Percentiles rank a stretch among this genome's conserved stretches.
Evolutionary conservation across 2,888 invertebrate species (phyloP).

Genomic region (Acronicta alni): DNA sequence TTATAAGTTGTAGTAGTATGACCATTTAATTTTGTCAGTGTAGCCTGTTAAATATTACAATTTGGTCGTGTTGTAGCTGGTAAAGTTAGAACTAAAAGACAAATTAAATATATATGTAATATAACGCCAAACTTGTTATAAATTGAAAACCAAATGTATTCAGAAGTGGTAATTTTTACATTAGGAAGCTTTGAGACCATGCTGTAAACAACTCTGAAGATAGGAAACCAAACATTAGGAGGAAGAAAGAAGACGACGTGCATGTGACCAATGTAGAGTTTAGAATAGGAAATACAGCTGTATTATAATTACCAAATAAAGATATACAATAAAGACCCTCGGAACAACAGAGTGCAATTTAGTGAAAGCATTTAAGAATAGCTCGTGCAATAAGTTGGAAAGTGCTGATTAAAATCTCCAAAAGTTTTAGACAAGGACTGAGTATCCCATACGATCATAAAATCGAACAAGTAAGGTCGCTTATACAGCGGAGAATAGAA

Average conservation of each 20-base stretch:
- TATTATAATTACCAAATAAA: slow-evolving; percentile 48
- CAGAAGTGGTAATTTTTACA: slow-evolving; percentile 53
- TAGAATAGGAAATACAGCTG: slow-evolving; percentile 45
- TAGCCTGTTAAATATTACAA: slow-evolving; percentile 71
- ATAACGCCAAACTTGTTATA: slow-evolving; percentile 55
- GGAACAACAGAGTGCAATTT: slow-evolving; percentile 61
- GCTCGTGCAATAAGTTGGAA: slow-evolving; percentile 70
- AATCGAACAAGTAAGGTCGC: slow-evolving; percentile 42
- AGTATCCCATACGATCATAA: slow-evolving; percentile 74
- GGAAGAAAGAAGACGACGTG: slow-evolving; percentile 64
- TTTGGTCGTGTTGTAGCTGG: slow-evolving; percentile 85
- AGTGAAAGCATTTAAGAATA: slow-evolving; percentile 65
- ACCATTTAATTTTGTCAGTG: slow-evolving; percentile 57
- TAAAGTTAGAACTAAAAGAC: slow-evolving; percentile 60
- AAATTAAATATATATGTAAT: slow-evolving; percentile 42
- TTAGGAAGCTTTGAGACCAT: slow-evolving; percentile 65
- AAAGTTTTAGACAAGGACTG: slow-evolving; percentile 64
- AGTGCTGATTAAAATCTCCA: slow-evolving; percentile 66
- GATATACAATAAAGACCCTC: slow-evolving; percentile 50
- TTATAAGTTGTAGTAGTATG: slow-evolving; percentile 38
- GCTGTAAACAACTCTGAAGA: slow-evolving; percentile 57
- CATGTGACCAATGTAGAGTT: slow-evolving; percentile 56
- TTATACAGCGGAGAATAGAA: slow-evolving; percentile 64
- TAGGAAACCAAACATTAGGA: slow-evolving; percentile 53
- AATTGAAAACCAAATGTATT: slow-evolving; percentile 52